Evolutionary conservation across 2,888 invertebrate species (phyloP).

Genomic region (Pediacus dermestoides): DNA sequence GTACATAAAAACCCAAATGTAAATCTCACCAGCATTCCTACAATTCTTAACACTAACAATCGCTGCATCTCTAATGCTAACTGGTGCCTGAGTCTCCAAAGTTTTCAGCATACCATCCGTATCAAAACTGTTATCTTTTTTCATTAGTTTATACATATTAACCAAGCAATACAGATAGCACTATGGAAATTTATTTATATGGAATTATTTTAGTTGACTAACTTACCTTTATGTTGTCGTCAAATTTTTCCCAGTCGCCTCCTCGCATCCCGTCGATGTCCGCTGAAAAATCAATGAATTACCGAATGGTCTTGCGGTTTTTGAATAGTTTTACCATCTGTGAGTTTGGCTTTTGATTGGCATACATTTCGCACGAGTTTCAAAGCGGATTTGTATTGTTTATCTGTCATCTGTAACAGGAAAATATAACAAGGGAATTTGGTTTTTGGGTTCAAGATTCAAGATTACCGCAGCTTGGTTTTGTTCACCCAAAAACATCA

Average conservation of each 20-base stretch:
- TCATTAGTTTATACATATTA: not conserved
- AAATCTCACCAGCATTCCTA: not conserved
- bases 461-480: no score
- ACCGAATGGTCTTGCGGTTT: not conserved
- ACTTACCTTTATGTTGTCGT: no score
- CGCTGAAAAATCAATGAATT: not conserved
- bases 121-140: not conserved
- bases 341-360: not conserved
- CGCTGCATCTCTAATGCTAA: not conserved
- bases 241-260: constrained; percentile 1
- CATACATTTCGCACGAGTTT: constrained; percentile 1
- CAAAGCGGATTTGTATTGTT: not conserved
- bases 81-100: not conserved
- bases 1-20: not conserved
- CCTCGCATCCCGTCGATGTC: not conserved
- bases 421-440: no score
- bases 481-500: no score
- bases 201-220: no score
- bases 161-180: not conserved
- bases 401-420: not conserved
- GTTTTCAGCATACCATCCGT: not conserved
- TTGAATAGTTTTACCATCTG: not conserved
- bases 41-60: not conserved
- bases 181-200: no score
- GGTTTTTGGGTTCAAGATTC: no score